These are phyloP conservation scores for Antigone vipio DNA, from an alignment of 2,113 vertebrate species.

Conservation along the genomic window DNA sequence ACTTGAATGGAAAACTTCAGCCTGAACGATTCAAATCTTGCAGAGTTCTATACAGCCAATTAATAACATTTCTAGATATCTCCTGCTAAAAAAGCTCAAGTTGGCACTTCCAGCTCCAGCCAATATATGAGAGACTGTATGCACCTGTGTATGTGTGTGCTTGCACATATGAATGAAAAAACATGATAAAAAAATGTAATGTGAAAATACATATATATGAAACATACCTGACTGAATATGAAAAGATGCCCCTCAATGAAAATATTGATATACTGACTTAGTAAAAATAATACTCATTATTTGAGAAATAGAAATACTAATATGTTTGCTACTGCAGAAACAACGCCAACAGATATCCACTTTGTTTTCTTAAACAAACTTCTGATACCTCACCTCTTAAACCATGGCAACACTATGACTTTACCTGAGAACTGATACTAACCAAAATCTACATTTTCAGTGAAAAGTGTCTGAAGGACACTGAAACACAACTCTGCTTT, in stretches of 20 bases:
- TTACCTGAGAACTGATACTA: neutral
- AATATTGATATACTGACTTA: neutral
- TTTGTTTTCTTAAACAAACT: neutral
- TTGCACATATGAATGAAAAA: neutral
- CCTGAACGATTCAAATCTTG: neutral
- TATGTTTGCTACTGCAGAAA: neutral
- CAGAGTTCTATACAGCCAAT: neutral
- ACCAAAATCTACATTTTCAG: neutral
- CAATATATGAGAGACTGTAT: neutral
- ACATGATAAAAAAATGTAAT: neutral
- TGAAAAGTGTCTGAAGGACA: neutral
- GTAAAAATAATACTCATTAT: neutral
- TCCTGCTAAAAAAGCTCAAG: neutral
- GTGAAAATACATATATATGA: neutral
- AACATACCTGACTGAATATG: neutral
- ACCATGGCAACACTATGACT: neutral
- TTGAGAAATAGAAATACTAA: neutral
- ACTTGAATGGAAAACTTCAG: neutral
- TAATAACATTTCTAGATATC: neutral
- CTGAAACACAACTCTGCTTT: neutral
- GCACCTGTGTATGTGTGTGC: fast-evolving
- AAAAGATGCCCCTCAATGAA: neutral
- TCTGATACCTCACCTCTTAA: neutral
- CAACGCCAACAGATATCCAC: neutral
- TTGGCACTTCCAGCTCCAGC: neutral